Base-by-base conservation (phyloP, 2,113 vertebrate species). In the zebrafish (Danio rerio) region DNA sequence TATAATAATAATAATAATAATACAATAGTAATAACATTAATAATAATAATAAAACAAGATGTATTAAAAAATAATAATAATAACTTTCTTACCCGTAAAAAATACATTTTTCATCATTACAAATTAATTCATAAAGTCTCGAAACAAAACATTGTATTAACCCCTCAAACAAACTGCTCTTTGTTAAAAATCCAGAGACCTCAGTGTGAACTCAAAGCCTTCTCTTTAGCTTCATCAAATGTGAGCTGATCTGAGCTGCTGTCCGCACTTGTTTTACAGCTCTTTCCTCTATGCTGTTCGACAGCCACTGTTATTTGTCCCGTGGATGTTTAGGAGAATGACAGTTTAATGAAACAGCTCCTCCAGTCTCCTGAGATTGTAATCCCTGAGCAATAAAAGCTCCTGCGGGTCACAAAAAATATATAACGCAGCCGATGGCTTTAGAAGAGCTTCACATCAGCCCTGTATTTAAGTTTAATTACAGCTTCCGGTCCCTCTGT, bases 381-480 rank as follows among this genome's bases (percentile, higher is more conserved):
- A 75, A 75, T 20, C 73, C 56, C 55, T 15, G 42, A 75, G 73
- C 55, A 75, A 75, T 75, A 75, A 75, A 18, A 61, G 43, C 56
- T 6, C 53, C 31, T 74, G 8, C 7, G 78, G 65, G 65, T 58
- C 40, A 81, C 43, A 72, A n/a, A 47, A 42, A 18, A 66, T n/a
- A 69, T 3, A 58, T n/a, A 53, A 5, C 69, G 16, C 50, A 42
- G 43, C 55, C 45, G 49, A 20, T 11, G 56, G 18, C 18, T 81
- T 15, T 70, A 21, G 61, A 61, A 71, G 55, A 71, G 43, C 58
- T 49, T 70, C 68, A 71, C 79, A 4, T 42, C 78, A 21, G 43
- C 43, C 18, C 16, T 13, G 68, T 59, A 61, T 72, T 81, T 70
- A 72, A 18, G 55, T 62, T 72, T 61, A 61, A 81, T 81, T 81